These are phyloP conservation scores for Chrysolina americana DNA, from an alignment of 2,888 invertebrate species.

Conservation along the genomic window DNA sequence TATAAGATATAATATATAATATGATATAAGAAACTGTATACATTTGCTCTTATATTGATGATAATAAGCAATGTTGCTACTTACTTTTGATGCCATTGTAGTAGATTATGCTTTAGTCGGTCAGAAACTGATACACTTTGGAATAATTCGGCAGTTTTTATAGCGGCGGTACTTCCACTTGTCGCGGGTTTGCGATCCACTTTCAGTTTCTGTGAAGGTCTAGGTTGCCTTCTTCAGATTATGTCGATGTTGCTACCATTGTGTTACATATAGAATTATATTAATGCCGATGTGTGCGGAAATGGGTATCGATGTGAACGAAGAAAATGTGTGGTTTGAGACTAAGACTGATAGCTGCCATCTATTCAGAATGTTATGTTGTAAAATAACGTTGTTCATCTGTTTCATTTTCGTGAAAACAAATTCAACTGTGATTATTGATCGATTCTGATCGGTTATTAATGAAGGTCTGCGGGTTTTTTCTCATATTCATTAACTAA, in stretches of 20 bases:
- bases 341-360: too few species aligned
- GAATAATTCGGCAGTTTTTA: conserved; percentile 54
- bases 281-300: neutral
- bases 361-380: too few species aligned
- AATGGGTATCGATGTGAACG: neutral
- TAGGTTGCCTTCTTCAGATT: conserved; percentile 58
- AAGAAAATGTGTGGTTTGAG: too few species aligned
- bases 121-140: conserved; percentile 57
- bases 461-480: too few species aligned
- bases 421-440: too few species aligned
- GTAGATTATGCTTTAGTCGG: conserved; percentile 50
- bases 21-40: too few species aligned
- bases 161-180: conserved; percentile 48
- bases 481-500: too few species aligned
- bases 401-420: too few species aligned
- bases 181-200: conserved; percentile 59
- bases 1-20: too few species aligned
- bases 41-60: too few species aligned
- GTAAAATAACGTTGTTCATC: too few species aligned
- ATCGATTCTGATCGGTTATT: too few species aligned
- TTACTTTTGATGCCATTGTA: conserved; percentile 63
- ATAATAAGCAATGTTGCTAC: conserved; percentile 40
- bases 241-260: neutral
- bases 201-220: conserved; percentile 65
- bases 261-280: neutral